Evolutionary conservation across 2,113 vertebrate species (phyloP).

Genomic region (Cavia aperea): DNA sequence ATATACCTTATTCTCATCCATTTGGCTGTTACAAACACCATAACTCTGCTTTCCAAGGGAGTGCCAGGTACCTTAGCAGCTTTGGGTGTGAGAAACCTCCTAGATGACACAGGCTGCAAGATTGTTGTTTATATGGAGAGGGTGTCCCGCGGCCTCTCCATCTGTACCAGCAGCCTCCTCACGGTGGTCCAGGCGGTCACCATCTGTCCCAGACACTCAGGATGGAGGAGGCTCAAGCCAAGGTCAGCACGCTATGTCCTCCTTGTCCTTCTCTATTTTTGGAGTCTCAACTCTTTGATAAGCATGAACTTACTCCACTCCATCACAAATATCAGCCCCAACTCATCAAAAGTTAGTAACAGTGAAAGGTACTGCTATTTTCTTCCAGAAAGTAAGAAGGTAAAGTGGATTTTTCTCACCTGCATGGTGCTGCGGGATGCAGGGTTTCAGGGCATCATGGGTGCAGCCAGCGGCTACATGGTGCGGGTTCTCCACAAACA

Average conservation of each 20-base stretch:
- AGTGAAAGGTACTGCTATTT: too few relatives aligned
- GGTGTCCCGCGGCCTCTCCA: too few relatives aligned
- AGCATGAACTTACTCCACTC: not conserved
- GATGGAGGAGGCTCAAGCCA: too few relatives aligned
- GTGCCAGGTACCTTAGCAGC: not conserved
- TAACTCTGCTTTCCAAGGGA: not conserved
- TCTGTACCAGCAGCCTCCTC: too few relatives aligned
- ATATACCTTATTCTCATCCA: not conserved
- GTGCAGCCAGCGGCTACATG: not conserved
- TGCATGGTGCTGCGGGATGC: not conserved
- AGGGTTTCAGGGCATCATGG: not conserved
- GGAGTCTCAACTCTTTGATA: not conserved
- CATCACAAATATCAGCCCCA: not conserved
- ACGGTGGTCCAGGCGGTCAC: too few relatives aligned
- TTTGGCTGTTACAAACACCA: constrained; percentile 1
- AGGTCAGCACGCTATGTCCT: not conserved
- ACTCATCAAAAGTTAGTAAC: too few relatives aligned
- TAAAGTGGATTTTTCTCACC: not conserved
- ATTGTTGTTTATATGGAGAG: not conserved
- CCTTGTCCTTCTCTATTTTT: not conserved
- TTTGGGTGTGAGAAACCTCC: not conserved
- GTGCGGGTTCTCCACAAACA: not conserved
- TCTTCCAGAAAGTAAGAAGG: too few relatives aligned
- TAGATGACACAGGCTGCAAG: not conserved
- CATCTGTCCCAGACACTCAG: too few relatives aligned